Base-by-base conservation (phyloP, 2,888 invertebrate species). In the Thymelicus acteon region DNA sequence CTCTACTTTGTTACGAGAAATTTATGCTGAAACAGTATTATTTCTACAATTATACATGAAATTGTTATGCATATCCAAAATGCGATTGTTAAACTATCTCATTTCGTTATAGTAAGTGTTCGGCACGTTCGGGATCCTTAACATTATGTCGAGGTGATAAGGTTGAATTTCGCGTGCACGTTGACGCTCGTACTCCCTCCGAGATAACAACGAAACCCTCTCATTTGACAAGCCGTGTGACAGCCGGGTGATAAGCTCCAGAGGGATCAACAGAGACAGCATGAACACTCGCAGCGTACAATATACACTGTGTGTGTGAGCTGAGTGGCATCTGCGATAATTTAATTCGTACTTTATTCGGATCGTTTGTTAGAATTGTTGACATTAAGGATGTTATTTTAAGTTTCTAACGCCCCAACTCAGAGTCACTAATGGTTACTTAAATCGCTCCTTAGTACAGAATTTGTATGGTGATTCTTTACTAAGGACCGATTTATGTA, bases 181-280 rank as follows among this genome's bases (percentile, higher is more conserved):
- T 7, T 7, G 15, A 0, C 13, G 39, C 10, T 40, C 4, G 7
- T 8, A n/a, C 19, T 31, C 13, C 5, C 31, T 39, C 15, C 31
- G 37, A 63, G 63, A 63, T 63, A 63, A 58, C 58, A 58, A 52
- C 15, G 49, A 39, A 52, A 48, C 15, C 63, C 47, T 31, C n/a
- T 54, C 44, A 62, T 66, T 62, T 13, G 54, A 31, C 60, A 37
- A 31, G 39, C 44, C 15, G 58, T 39, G 63, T 63, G 63, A 63
- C 39, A 37, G 63, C 37, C 63, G 37, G 62, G 49, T 52, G 63
- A 63, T 63, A 63, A 63, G 63, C 63, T 19, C 24, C 10, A 15
- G 37, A 1, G 8, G 63, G 62, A 48, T 62, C 31, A 62, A 7
- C 31, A 13, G 62, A 62, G 62, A 62, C 60, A 40, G n/a, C 13